Conservation (phyloP, 2,113 vertebrate genomes). For the Coptodon rendalli region DNA sequence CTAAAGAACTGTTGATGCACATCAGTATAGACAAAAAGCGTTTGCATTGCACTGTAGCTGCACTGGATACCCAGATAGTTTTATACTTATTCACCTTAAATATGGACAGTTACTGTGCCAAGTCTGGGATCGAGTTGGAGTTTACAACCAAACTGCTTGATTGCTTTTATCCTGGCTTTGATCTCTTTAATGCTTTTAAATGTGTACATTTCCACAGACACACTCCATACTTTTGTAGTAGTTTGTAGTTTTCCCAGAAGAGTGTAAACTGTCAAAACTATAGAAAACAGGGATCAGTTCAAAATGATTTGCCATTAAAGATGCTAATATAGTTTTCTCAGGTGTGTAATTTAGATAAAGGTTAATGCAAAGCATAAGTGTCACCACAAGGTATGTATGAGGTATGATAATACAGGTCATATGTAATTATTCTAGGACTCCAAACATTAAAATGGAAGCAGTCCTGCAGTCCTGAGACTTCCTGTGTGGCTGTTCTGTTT, state of each 20-base stretch:
- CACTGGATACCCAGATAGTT: neutral
- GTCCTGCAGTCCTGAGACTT: neutral
- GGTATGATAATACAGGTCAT: neutral
- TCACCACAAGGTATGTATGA: neutral
- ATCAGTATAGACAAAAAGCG: neutral
- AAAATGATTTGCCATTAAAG: neutral
- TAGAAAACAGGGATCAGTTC: neutral
- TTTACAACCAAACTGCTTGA: neutral
- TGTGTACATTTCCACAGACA: neutral
- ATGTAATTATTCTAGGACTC: neutral
- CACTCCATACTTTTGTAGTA: no score
- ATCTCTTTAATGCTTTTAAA: neutral
- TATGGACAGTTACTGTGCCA: neutral
- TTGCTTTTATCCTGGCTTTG: neutral
- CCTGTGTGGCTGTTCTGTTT: neutral
- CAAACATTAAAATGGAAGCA: neutral
- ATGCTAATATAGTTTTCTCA: neutral
- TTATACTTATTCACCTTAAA: neutral
- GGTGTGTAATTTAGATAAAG: neutral
- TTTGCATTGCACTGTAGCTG: neutral
- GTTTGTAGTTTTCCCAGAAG: neutral
- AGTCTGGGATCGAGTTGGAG: no score
- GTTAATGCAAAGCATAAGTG: neutral
- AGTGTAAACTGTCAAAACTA: neutral
- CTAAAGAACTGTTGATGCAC: neutral